Percentiles rank a stretch among this genome's conserved stretches.
These are phyloP conservation scores for Melanostigma gelatinosum DNA, from an alignment of 2,113 vertebrate genomes.

Conservation along the genomic window DNA sequence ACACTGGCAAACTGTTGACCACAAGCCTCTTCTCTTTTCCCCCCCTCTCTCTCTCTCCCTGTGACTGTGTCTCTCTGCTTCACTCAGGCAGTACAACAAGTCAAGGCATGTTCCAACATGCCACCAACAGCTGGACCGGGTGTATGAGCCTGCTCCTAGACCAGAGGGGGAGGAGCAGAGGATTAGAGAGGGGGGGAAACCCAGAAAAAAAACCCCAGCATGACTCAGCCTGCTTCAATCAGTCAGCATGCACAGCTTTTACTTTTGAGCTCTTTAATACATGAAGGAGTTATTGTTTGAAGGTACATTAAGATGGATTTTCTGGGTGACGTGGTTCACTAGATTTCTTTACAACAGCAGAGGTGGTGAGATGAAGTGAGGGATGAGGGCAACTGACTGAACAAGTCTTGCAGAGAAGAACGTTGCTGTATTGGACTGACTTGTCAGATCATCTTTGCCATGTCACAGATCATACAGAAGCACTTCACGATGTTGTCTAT, in stretches of 20 bases:
- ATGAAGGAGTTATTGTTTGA: constrained; percentile 17
- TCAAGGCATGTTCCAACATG: constrained; percentile 84
- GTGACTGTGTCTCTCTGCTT: constrained; percentile 28
- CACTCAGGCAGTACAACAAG: constrained; percentile 79
- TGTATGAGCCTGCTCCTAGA: constrained; percentile 68
- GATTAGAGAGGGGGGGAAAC: constrained; percentile 72
- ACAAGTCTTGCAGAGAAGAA: constrained; percentile 5
- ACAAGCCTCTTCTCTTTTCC: constrained; percentile 29
- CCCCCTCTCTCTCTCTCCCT: not conserved
- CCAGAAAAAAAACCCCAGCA: constrained; percentile 71
- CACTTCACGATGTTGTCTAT: constrained; percentile 5
- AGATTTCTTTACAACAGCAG: constrained; percentile 13
- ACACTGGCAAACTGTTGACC: constrained; percentile 59
- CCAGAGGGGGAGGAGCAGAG: constrained; percentile 77
- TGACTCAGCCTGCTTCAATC: constrained; percentile 75
- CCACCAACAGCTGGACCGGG: constrained; percentile 69
- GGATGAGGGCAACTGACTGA: not conserved
- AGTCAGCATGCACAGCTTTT: constrained; percentile 52
- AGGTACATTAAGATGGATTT: constrained; percentile 17
- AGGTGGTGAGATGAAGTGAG: constrained; percentile 7
- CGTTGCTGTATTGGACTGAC: constrained; percentile 7
- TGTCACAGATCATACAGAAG: constrained; percentile 19
- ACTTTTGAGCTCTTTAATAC: constrained; percentile 39
- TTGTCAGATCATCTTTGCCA: constrained; percentile 12
- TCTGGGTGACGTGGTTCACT: not conserved